These are phyloP conservation scores for Phodopus roborovskii DNA, from an alignment of 2,113 vertebrate species.

Conservation along the genomic window DNA sequence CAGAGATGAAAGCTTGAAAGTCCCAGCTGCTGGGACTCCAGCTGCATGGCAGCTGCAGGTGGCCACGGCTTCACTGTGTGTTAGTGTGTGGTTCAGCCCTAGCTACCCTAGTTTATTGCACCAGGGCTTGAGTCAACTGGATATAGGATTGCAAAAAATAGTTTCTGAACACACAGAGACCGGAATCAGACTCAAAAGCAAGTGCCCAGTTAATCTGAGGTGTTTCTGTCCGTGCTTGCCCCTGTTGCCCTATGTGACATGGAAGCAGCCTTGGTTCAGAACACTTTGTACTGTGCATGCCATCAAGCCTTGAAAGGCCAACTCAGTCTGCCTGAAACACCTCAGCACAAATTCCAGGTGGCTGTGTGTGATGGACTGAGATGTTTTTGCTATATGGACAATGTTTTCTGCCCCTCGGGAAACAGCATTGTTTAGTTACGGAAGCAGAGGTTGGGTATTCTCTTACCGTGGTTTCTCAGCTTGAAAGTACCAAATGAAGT, in stretches of 20 bases:
- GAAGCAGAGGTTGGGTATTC: not conserved
- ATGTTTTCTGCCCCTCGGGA: not conserved
- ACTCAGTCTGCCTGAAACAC: not conserved
- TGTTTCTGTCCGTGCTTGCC: too few species aligned
- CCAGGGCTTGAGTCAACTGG: not conserved
- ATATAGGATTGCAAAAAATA: not conserved
- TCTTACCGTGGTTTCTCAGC: not conserved
- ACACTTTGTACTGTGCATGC: too few species aligned
- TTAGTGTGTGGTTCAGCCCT: not conserved
- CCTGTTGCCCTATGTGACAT: too few species aligned
- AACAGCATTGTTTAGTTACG: not conserved
- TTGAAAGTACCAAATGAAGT: not conserved
- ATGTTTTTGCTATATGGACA: not conserved
- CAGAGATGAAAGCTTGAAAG: not conserved
- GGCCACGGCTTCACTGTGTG: not conserved
- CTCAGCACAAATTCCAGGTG: too few species aligned
- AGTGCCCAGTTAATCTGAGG: not conserved
- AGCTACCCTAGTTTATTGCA: not conserved
- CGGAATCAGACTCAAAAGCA: not conserved
- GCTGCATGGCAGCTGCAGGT: rapidly evolving
- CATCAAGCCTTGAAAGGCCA: not conserved
- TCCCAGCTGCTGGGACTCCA: not conserved
- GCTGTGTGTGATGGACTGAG: too few species aligned
- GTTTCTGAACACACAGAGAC: not conserved
- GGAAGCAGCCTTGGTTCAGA: not conserved